Conservation (phyloP, 2,797 vertebrate species). For the Pseudochirops corinnae region DNA sequence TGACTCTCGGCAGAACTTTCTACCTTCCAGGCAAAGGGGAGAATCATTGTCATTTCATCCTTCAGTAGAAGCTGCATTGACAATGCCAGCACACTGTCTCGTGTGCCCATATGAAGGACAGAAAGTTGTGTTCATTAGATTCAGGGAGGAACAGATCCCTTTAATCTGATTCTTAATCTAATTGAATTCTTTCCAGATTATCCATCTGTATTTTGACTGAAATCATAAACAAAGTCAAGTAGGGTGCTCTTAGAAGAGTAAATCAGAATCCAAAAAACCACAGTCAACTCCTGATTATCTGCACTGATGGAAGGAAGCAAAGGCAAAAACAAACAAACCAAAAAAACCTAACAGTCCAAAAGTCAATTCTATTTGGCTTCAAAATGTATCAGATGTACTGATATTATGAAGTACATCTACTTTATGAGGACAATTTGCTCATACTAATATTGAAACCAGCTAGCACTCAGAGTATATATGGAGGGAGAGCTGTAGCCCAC, state of each 20-base stretch:
- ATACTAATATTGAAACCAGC: conserved; percentile 14
- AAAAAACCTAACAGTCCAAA: not conserved
- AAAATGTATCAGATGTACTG: not conserved
- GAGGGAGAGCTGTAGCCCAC: not conserved
- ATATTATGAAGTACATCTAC: not conserved
- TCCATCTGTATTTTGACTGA: not conserved
- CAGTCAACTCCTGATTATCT: not conserved
- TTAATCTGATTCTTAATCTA: not conserved
- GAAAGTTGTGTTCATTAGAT: not conserved
- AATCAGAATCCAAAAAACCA: conserved; percentile 1
- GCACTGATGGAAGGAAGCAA: conserved; percentile 5
- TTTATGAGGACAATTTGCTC: not conserved
- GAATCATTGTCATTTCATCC: not conserved
- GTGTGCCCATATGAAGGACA: not conserved
- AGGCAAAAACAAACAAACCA: not conserved
- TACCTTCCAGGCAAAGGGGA: not conserved
- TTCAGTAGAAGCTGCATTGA: not conserved
- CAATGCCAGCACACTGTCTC: not conserved
- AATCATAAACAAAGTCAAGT: not conserved
- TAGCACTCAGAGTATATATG: not conserved
- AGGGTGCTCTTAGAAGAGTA: not conserved
- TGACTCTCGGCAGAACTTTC: not conserved
- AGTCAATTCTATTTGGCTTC: not conserved
- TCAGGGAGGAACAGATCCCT: not conserved
- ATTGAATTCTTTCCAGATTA: not conserved